Evolutionary conservation across 2,113 vertebrate species (phyloP).

Genomic region (Nothoprocta perdicaria): DNA sequence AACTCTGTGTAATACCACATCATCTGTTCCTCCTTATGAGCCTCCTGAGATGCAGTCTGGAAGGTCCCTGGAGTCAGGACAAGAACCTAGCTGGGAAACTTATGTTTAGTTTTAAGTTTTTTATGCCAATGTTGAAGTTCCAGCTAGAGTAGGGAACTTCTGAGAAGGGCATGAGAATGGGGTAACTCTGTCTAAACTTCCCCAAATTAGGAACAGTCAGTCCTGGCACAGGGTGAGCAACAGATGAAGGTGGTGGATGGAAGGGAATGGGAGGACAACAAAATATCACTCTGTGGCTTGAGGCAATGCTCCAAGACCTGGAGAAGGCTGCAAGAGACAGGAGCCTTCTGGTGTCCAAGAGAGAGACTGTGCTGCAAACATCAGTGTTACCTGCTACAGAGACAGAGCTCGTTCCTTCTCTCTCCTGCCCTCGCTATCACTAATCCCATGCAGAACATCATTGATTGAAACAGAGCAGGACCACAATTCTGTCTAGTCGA

Average conservation of each 20-base stretch:
- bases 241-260: not conserved
- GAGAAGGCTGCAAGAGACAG: not conserved
- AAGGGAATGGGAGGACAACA: not conserved
- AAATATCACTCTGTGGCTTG: not conserved
- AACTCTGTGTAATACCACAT: too few relatives aligned
- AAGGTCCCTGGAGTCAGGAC: not conserved
- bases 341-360: not conserved
- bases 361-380: not conserved
- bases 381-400: not conserved
- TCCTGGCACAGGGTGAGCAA: not conserved
- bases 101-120: not conserved
- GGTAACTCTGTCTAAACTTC: not conserved
- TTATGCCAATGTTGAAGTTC: not conserved
- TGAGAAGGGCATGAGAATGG: not conserved
- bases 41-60: not conserved
- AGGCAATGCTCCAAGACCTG: not conserved
- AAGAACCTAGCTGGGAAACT: not conserved
- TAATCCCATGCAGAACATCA: accelerated
- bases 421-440: not conserved
- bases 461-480: not conserved
- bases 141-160: not conserved
- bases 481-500: not conserved
- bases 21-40: not conserved
- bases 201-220: not conserved
- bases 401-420: not conserved